Conservation (phyloP, 2,888 invertebrate species). For the Laothoe populi region DNA sequence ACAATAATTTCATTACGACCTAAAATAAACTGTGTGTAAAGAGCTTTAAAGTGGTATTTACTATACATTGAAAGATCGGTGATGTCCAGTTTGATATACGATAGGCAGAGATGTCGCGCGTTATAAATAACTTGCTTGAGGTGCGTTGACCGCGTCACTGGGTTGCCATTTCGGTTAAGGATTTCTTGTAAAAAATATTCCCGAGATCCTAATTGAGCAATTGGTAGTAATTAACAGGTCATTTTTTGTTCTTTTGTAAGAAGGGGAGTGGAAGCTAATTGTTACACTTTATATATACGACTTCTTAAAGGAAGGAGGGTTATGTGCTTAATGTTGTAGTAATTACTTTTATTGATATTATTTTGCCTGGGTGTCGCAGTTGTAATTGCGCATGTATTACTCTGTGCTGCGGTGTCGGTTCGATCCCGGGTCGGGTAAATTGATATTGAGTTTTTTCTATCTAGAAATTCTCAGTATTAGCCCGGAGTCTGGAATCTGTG, state of each 20-base stretch:
- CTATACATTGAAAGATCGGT: slow-evolving; percentile 56
- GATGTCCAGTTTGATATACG: slow-evolving; percentile 65
- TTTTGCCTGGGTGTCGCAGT: too few relatives aligned
- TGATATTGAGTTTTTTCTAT: too few relatives aligned
- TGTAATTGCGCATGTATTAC: too few relatives aligned
- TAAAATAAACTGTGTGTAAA: slow-evolving; percentile 45
- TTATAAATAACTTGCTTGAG: slow-evolving; percentile 56
- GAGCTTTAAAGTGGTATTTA: slow-evolving; percentile 51
- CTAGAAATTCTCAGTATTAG: too few relatives aligned
- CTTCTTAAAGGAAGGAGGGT: too few relatives aligned
- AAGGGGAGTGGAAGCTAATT: neutral
- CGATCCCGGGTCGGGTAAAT: too few relatives aligned
- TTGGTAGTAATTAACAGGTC: neutral
- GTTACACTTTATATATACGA: too few relatives aligned
- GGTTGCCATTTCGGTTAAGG: slow-evolving; percentile 47
- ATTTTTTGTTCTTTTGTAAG: neutral
- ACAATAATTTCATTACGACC: too few relatives aligned
- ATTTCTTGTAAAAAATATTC: slow-evolving; percentile 39
- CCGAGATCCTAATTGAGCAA: slow-evolving; percentile 15
- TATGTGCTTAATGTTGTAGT: neutral
- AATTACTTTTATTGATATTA: neutral
- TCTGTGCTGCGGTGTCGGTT: too few relatives aligned
- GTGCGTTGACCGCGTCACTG: slow-evolving; percentile 56
- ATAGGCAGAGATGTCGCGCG: slow-evolving; percentile 54
- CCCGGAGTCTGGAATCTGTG: too few relatives aligned